Evolutionary conservation across 1,140 invertebrate species (phyloP), one percentile per base, ranked within the genome.

Genomic region (Spodoptera litura): DNA sequence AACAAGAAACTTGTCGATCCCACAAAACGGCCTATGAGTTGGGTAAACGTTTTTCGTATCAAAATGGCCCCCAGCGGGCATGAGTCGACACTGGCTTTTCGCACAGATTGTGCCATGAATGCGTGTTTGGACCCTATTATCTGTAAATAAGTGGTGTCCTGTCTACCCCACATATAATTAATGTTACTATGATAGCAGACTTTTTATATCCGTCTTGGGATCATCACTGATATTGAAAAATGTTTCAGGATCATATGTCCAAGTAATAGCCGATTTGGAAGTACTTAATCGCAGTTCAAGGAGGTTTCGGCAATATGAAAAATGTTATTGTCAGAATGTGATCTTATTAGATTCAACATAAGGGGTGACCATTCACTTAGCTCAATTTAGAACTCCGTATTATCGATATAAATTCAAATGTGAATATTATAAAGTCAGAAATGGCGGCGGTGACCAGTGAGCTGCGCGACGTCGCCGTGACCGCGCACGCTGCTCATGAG

Each of bases 11-110:
- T 52, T 70, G 66, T 70, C 66, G 66, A 70, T 70, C 27, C 25
- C 25, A 70, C 66, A 70, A 70, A 70, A 70, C 25, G 20, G 5
- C 13, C 5, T 10, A 25, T 70, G 66, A 70, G 49, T 31, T 52
- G 44, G 66, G 66, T 52, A 70, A 70, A 70, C 66, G 66, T 53
- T 70, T 70, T 51, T 70, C 66, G 66, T 27, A 31, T n/a, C 49
- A 70, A 31, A 44, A 70, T 31, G 49, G 66, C 49, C 66, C 62
- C 66, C 66, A 52, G 11, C 25, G 51, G 66, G 49, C 25, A 53
- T 31, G 66, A 70, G 25, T 70, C 66, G 66, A 31, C 66, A 70
- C 52, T 31, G 20, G 44, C 15, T 68, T 11, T 31, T 27, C 49
- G 20, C 49, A 25, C 44, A 70, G 66, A 70, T 70, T 70, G 49